phyloP scores from a whole-genome alignment of 2,113 vertebrate species.

The Zosterops lateralis region DNA sequence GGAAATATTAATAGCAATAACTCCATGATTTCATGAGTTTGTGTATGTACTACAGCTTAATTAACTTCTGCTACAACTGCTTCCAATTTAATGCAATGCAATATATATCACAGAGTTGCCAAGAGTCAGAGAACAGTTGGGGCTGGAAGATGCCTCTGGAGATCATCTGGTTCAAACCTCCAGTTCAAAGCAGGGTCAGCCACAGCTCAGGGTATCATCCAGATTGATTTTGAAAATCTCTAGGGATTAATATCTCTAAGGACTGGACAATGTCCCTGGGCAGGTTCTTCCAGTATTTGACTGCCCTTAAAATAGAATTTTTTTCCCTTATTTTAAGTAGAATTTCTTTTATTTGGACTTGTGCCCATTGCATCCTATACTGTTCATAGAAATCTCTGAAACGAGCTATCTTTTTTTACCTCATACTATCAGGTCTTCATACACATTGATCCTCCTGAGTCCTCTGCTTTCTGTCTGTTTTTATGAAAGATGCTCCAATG shows the following conservation, averaged over 20 bases:
- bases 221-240: not conserved
- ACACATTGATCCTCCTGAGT: fast-evolving
- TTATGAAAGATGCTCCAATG: not conserved
- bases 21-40: not conserved
- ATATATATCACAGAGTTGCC: not conserved
- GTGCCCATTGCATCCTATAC: not conserved
- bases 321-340: not conserved
- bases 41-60: not conserved
- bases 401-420: not conserved
- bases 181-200: not conserved
- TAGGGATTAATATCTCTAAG: not conserved
- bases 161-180: not conserved
- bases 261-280: not conserved
- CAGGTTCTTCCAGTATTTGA: not conserved
- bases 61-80: not conserved
- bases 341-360: not conserved
- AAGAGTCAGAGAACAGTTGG: not conserved
- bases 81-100: not conserved
- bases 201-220: not conserved
- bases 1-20: constrained; percentile 28
- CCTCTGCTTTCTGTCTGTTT: not conserved
- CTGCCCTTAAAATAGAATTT: not conserved
- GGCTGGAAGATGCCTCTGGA: not conserved
- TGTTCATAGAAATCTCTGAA: not conserved
- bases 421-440: not conserved